A percentile compares a stretch with the other conserved stretches of the same genome.
These are phyloP conservation scores for Drymonia ruficornis DNA, from an alignment of 2,888 invertebrate genomes.

Conservation along the genomic window DNA sequence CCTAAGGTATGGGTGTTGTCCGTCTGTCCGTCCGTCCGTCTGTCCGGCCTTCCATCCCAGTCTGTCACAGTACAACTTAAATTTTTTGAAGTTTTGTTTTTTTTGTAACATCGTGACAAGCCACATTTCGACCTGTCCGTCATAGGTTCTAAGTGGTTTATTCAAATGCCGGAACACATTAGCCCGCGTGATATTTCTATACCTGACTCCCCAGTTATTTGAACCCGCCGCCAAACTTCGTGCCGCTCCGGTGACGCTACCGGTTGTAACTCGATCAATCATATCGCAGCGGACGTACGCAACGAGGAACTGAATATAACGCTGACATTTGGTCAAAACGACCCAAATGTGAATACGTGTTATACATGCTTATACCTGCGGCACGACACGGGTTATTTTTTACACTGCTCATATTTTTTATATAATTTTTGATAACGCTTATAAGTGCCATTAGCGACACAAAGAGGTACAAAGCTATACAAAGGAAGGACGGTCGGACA, in stretches of 20 bases:
- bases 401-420: too few relatives aligned
- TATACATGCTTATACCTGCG: background rate
- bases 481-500: too few relatives aligned
- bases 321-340: conserved; percentile 1
- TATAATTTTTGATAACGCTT: too few relatives aligned
- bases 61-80: too few relatives aligned
- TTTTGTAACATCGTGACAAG: background rate
- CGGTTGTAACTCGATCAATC: conserved; percentile 2
- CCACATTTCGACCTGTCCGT: background rate
- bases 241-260: background rate
- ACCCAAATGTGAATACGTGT: background rate
- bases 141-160: background rate
- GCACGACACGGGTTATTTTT: too few relatives aligned
- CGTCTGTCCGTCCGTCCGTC: too few relatives aligned
- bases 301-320: background rate
- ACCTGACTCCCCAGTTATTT: conserved; percentile 6
- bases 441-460: too few relatives aligned
- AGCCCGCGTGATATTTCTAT: background rate
- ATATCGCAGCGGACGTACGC: conserved; percentile 2
- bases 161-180: conserved; percentile 4
- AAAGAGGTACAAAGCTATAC: too few relatives aligned
- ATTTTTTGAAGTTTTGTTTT: too few relatives aligned
- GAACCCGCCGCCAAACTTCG: background rate
- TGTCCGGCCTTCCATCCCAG: too few relatives aligned
- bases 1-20: too few relatives aligned